Percentiles rank a stretch among this genome's conserved stretches.
phyloP scores from a whole-genome alignment of 1,140 invertebrate genomes.

The Micrasema minimum region DNA sequence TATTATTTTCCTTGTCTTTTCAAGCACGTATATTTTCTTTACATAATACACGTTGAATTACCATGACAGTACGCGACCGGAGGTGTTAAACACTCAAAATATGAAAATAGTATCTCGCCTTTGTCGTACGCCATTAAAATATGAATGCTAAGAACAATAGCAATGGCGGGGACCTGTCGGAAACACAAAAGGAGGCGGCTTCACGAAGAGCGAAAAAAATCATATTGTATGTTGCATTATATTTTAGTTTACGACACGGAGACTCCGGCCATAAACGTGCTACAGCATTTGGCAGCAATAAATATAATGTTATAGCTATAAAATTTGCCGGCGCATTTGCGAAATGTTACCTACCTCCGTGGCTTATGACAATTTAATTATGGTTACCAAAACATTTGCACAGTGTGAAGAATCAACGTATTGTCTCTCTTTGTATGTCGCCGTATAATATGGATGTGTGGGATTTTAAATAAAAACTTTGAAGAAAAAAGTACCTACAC shows the following conservation, averaged over 20 bases:
- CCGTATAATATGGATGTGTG: too few species aligned
- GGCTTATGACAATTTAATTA: slow-evolving; percentile 36
- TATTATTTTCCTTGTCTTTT: background rate
- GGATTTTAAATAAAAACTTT: too few species aligned
- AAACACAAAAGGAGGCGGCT: slow-evolving; percentile 43
- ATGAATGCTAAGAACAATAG: slow-evolving; percentile 37
- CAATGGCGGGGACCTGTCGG: slow-evolving; percentile 30
- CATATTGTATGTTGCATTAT: slow-evolving; percentile 27
- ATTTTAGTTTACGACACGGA: slow-evolving; percentile 25
- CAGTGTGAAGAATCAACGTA: background rate
- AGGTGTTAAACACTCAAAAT: slow-evolving; percentile 33
- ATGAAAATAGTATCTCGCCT: slow-evolving; percentile 24
- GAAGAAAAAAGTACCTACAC: too few species aligned
- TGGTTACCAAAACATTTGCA: slow-evolving; percentile 1
- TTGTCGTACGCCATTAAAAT: slow-evolving; percentile 38
- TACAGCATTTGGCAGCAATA: slow-evolving; percentile 6
- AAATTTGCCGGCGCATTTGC: slow-evolving; percentile 20
- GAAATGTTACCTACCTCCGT: slow-evolving; percentile 9
- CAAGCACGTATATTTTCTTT: background rate
- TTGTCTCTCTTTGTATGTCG: too few species aligned
- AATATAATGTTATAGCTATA: slow-evolving; percentile 28
- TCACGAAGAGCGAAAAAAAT: slow-evolving; percentile 31
- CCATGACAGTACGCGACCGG: slow-evolving; percentile 30
- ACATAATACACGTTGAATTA: slow-evolving; percentile 19
- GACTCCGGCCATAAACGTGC: slow-evolving; percentile 23